A percentile compares a stretch with the other conserved stretches of the same genome.
Evolutionary conservation across 64 coral and sea anemone species (phyloP).

Genomic region (Stichodactyla helianthus): DNA sequence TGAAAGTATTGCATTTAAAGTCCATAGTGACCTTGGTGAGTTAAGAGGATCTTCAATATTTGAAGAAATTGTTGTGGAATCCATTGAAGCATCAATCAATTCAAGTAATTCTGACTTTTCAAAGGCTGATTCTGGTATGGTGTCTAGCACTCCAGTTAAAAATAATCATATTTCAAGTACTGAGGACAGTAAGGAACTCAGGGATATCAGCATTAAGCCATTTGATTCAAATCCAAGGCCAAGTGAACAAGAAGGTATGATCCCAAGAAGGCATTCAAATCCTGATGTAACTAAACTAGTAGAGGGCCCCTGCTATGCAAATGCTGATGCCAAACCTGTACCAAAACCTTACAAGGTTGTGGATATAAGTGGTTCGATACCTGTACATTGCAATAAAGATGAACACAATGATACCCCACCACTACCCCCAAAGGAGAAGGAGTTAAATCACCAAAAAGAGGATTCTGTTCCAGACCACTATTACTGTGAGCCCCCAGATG

Average conservation of each 20-base stretch:
- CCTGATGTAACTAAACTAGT: not conserved
- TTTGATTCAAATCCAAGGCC: not conserved
- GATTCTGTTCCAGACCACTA: constrained; percentile 24
- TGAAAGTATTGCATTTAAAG: not conserved
- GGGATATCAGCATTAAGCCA: not conserved
- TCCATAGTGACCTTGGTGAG: not conserved
- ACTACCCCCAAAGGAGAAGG: constrained; percentile 53
- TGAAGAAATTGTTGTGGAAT: constrained; percentile 21
- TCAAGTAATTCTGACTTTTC: constrained; percentile 40
- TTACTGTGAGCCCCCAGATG: constrained; percentile 57
- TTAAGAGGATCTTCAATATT: not conserved
- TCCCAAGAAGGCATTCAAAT: not conserved
- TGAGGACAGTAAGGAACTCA: constrained; percentile 6
- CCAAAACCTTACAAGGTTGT: constrained; percentile 64
- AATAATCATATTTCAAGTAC: constrained; percentile 1
- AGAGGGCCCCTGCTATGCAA: constrained; percentile 23
- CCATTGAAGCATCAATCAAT: constrained; percentile 17
- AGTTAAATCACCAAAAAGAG: constrained; percentile 19
- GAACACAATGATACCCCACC: constrained; percentile 44
- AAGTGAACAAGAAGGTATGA: not conserved
- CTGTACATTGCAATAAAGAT: not conserved
- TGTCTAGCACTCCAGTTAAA: not conserved
- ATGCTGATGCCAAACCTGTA: constrained; percentile 32
- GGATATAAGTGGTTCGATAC: constrained; percentile 42
- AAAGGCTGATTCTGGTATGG: not conserved